Base-by-base conservation (phyloP, 2,113 vertebrate species). In the Clarias macrocephalus region DNA sequence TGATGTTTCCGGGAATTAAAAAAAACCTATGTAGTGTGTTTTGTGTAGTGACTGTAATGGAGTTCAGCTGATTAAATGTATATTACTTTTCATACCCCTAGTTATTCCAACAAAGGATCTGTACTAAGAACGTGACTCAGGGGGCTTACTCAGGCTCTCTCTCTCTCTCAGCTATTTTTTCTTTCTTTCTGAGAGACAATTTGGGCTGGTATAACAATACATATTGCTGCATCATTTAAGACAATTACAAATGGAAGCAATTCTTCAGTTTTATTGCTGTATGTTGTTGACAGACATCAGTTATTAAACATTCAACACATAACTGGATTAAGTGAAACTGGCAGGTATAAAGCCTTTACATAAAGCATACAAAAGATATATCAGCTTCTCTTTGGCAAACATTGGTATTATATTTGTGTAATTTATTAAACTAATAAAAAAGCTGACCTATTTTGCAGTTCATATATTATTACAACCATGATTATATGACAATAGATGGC, bases 81-180 rank as follows among this genome's bases (percentile, higher is more conserved):
- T 25, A 56, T 79, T n/a, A 2, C 18, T 57, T 15, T 79, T 56
- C 92, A 89, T 91, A 90, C 92, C 90, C 88, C 88, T 28, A n/a
- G 30, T 85, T 88, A 76, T n/a, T 28, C 25, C 18, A 76, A 70
- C 54, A 52, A 73, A 63, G 86, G 84, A 56, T 65, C 42, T 81
- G 73, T 80, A 85, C 80, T 60, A 82, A 63, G 11, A 23, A 82
- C 88, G 87, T 94, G 90, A 92, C 91, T 93, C 94, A 95, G 91
- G 87, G 85, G 90, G 89, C 93, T 95, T 93, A 93, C 95, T 95
- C 94, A 93, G 92, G 90, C 85, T 92, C 80, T 83, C 89, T 92
- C 80, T 83, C 89, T 92, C 82, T 70, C 63, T 88, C 75, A 48
- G 48, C 48, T 48, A 48, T 63, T 25, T 3, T 0, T 0, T 66